A percentile compares a stretch with the other conserved stretches of the same genome.
phyloP scores from a whole-genome alignment of 2,113 vertebrate species.

The Prionailurus viverrinus region DNA sequence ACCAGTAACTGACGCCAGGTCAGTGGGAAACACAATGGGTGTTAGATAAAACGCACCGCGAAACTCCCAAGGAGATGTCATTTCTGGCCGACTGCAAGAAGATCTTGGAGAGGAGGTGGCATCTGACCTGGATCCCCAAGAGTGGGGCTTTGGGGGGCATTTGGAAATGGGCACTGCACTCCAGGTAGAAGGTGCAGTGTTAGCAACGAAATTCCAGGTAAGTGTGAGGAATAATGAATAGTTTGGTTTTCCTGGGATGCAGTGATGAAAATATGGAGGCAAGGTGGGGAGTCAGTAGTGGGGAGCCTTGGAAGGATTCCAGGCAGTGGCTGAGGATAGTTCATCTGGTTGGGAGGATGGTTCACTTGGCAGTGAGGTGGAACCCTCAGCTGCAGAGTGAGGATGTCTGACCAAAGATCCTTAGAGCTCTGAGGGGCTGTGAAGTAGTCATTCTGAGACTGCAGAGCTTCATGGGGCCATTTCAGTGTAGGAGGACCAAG shows the following conservation, averaged over 20 bases:
- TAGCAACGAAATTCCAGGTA: neutral
- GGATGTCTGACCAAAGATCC: neutral
- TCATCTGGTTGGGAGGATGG: neutral
- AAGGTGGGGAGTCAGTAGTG: neutral
- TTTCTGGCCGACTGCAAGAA: neutral
- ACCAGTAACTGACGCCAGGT: neutral
- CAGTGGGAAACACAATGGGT: neutral
- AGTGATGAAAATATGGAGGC: neutral
- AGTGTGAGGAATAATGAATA: neutral
- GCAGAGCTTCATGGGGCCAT: neutral
- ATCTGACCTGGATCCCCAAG: neutral
- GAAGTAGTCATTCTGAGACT: neutral
- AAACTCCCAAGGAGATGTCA: neutral
- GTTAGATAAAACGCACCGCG: accelerated
- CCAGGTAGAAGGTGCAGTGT: neutral
- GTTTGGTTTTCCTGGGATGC: neutral
- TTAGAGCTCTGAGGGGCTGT: neutral
- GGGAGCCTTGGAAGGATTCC: neutral
- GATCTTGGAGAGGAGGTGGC: neutral
- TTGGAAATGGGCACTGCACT: neutral
- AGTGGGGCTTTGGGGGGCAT: neutral
- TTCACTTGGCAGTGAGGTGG: neutral
- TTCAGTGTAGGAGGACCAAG: neutral
- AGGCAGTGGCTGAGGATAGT: neutral
- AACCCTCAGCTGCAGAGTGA: neutral